Evolutionary conservation across 2,888 invertebrate species (phyloP).

Genomic region (Iphiclides podalirius): DNA sequence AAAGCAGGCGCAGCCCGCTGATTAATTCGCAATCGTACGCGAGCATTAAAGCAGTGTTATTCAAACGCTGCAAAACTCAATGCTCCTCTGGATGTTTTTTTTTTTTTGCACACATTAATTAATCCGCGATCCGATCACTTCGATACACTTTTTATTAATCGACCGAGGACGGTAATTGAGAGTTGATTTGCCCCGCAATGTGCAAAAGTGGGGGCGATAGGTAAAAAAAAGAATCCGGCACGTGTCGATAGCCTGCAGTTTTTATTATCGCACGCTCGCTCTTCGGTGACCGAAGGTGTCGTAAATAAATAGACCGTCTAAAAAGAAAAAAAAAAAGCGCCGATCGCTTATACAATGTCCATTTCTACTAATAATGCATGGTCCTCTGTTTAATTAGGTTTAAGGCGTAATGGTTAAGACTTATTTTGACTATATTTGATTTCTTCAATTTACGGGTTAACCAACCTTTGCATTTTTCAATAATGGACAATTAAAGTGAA

Average conservation of each 20-base stretch:
- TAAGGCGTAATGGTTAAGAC: no score
- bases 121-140: conserved; percentile 11
- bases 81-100: neutral
- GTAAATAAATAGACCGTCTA: conserved; percentile 6
- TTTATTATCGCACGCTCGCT: no score
- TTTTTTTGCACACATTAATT: conserved; percentile 20
- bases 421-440: no score
- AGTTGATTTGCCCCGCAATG: conserved; percentile 30
- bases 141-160: conserved; percentile 22
- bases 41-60: conserved; percentile 14
- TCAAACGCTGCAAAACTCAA: conserved; percentile 12
- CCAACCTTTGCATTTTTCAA: conserved; percentile 1
- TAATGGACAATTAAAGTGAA: conserved; percentile 16
- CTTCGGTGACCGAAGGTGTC: conserved; percentile 20
- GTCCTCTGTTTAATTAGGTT: no score
- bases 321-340: conserved; percentile 23
- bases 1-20: conserved; percentile 42
- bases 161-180: conserved; percentile 22
- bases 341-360: neutral
- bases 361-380: no score
- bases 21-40: conserved; percentile 12
- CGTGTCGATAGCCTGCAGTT: conserved; percentile 27
- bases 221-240: conserved; percentile 27
- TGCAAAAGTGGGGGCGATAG: conserved; percentile 22
- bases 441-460: neutral